Evolutionary conservation across 2,888 invertebrate species (phyloP).

Genomic region (Amitus sp.): DNA sequence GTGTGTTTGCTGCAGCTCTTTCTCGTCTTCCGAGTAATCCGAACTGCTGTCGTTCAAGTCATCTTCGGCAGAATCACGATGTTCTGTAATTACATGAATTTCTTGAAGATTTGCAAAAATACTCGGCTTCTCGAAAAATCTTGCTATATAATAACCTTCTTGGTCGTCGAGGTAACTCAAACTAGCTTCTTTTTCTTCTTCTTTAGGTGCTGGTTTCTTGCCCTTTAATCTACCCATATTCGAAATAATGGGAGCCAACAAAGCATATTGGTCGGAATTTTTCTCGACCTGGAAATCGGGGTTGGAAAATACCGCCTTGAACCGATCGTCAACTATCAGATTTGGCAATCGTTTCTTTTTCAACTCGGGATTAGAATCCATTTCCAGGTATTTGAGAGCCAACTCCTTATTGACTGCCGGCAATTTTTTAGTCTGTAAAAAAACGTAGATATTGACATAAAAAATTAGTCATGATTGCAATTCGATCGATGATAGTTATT

Average conservation of each 20-base stretch:
- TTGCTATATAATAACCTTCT: no score
- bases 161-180: constrained; percentile 54
- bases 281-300: constrained; percentile 92
- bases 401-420: constrained; percentile 91
- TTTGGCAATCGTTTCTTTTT: constrained; percentile 69
- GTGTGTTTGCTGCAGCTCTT: constrained; percentile 79
- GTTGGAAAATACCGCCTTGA: constrained; percentile 90
- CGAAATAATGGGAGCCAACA: constrained; percentile 89
- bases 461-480: no score
- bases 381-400: constrained; percentile 84
- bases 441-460: no score
- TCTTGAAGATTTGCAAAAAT: no score
- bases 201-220: constrained; percentile 67
- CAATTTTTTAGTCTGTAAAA: constrained; percentile 71
- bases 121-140: no score
- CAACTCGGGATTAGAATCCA: constrained; percentile 70
- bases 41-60: constrained; percentile 69
- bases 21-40: constrained; percentile 89
- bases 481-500: no score
- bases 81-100: constrained; percentile 33
- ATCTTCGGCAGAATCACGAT: constrained; percentile 58
- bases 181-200: constrained; percentile 65
- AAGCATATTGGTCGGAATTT: constrained; percentile 84
- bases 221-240: constrained; percentile 78
- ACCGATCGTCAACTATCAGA: constrained; percentile 87